A percentile compares a stretch with the other conserved stretches of the same genome.
These are phyloP conservation scores for Zaprionus taronus DNA, from an alignment of 1,140 invertebrate species.

Conservation along the genomic window DNA sequence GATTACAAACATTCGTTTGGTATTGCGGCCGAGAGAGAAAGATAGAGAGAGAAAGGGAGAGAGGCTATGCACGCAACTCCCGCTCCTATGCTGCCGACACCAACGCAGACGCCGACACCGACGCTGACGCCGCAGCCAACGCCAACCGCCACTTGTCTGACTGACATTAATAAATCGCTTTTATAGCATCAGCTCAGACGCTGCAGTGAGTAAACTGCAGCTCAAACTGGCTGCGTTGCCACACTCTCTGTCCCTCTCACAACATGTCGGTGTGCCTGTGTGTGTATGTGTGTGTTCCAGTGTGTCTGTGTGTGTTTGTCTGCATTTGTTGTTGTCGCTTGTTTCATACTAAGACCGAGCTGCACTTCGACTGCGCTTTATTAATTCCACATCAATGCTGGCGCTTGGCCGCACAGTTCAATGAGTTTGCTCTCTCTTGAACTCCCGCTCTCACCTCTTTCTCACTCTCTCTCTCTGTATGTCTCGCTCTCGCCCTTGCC, in stretches of 20 bases:
- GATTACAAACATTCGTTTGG: slow-evolving; percentile 70
- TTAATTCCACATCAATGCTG: slow-evolving; percentile 77
- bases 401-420: slow-evolving; percentile 62
- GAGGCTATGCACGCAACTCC: neutral
- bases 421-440: slow-evolving; percentile 37
- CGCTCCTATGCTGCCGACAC: neutral
- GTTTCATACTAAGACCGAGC: slow-evolving; percentile 62
- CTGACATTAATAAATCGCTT: slow-evolving; percentile 82
- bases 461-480: neutral
- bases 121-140: slow-evolving; percentile 37
- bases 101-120: neutral
- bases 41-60: neutral
- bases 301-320: neutral
- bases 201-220: slow-evolving; percentile 59
- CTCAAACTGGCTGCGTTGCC: slow-evolving; percentile 36
- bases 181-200: slow-evolving; percentile 62
- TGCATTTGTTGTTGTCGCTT: slow-evolving; percentile 37
- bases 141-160: slow-evolving; percentile 76
- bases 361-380: slow-evolving; percentile 58
- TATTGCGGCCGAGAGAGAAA: slow-evolving; percentile 24
- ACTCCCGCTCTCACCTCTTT: neutral
- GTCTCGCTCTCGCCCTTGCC: neutral
- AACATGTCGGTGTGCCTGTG: neutral
- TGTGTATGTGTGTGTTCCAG: neutral
- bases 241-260: slow-evolving; percentile 6